Base-by-base conservation (phyloP, 2,113 vertebrate species). In the Gymnorhina tibicen region DNA sequence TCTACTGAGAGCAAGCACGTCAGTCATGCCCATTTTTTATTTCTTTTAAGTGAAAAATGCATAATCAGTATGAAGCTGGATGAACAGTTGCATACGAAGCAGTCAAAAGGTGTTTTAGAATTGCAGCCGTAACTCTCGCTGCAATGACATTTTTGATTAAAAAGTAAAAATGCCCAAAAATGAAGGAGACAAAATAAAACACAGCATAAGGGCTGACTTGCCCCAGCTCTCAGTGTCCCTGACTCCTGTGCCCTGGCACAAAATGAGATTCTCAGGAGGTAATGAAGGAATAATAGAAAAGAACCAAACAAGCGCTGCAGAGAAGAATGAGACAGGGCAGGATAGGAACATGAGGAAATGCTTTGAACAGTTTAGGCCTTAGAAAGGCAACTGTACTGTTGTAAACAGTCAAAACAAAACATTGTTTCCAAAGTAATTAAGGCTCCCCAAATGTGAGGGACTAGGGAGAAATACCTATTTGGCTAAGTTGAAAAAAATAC, bases 391-490 rank as follows among this genome's bases (percentile, higher is more conserved):
- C 75, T 55, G 23, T 46, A 24, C 16, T 50, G n/a, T 3, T 81
- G 30, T 18, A 66, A 93, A 70, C 20, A 62, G 62, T 15, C 53
- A 91, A 92, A 96, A 97, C 74, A 97, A 87, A 72, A 92, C 83
- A 83, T 7, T 3, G 53, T 94, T 96, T 93, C 95, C 91, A 75
- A 84, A 96, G 96, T 95, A 95, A 97, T 97, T 96, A 95, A 93
- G 68, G 80, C 62, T 97, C 78, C 91, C 89, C 72, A 88, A 89
- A 97, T 1, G 7, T 77, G 83, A 94, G 94, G 39, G 49, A 53
- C 27, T 32, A 87, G 52, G 64, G 21, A 97, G 68, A 97, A 97
- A 97, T 87, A 95, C 89, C 91, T 96, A 91, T 95, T 96, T 46
- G 64, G 93, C 76, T 92, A 81, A 96, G 91, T 72, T 50, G 91